Base-by-base conservation (phyloP, 2,113 vertebrate genomes). In the Mormoops blainvillei region DNA sequence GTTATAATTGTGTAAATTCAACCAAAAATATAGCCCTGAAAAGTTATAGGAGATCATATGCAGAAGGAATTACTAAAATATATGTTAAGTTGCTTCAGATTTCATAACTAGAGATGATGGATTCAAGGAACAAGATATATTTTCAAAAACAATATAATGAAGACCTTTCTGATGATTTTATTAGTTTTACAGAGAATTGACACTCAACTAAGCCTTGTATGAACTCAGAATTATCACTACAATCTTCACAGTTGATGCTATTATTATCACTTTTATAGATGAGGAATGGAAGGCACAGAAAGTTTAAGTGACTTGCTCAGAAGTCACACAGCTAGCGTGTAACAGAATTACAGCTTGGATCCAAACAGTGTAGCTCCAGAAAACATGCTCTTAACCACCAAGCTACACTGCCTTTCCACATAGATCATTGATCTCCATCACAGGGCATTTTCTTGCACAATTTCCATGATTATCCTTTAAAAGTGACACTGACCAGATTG, bases 301-400 rank as follows among this genome's bases (percentile, higher is more conserved):
- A 82, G 19, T 71, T 94, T 86, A 83, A 87, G 48, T 16, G 10
- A 89, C 41, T 84, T 93, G 22, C 28, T 33, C 56, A 70, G 28
- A 73, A 65, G 16, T 61, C 83, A 88, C 20, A 50, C 36, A 91
- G 26, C n/a, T 76, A 78, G 20, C 41, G 58, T 84, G 3, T 83
- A 92, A 43, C 4, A 86, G n/a, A 94, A 94, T 80, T 11, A 82
- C 7, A 52, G 22, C 87, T 93, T 91, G 26, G 89, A 89, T 93
- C 20, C 48, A 85, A 15, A 68, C 13, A 48, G 15, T 77, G n/a
- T 73, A 82, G 58, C 33, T 82, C 67, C 20, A 83, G 88, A 82
- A 94, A 77, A 20, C 38, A 74, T 38, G 36, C 4, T 87, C 54
- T 89, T 91, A 80, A 65, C n/a, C 14, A 70, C 14, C n/a, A 63